Percentiles rank a stretch among this genome's conserved stretches.
Conservation (phyloP, 1,140 invertebrate species). For the Metaphire vulgaris region DNA sequence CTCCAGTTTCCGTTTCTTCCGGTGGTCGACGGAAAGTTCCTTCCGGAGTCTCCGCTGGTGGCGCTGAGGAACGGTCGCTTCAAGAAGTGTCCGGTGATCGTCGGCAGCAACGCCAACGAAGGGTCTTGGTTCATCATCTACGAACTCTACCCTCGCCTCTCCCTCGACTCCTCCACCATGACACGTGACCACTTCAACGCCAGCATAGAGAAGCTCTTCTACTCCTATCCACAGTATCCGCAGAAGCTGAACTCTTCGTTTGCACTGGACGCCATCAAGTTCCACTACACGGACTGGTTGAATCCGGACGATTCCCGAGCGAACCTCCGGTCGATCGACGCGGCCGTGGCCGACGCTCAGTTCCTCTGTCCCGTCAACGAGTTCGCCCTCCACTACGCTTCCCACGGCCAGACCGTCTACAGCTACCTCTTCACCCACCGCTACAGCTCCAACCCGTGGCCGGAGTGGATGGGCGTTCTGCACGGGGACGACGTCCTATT, state of each 20-base stretch:
- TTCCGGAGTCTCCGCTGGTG: slow-evolving; percentile 71
- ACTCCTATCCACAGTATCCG: slow-evolving; percentile 45
- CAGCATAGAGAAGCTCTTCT: slow-evolving; percentile 30
- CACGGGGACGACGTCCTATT: slow-evolving; percentile 90
- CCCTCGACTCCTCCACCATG: slow-evolving; percentile 47
- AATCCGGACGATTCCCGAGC: slow-evolving; percentile 69
- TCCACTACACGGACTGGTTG: slow-evolving; percentile 86
- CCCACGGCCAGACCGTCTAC: slow-evolving; percentile 68
- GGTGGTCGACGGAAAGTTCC: slow-evolving; percentile 79
- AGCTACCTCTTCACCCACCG: slow-evolving; percentile 92
- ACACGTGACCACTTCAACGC: slow-evolving; percentile 66
- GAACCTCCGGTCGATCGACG: slow-evolving; percentile 77
- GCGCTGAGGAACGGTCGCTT: slow-evolving; percentile 74
- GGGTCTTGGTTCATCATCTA: slow-evolving; percentile 85
- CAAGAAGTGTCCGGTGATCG: slow-evolving; percentile 86
- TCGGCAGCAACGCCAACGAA: slow-evolving; percentile 89
- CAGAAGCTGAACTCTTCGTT: slow-evolving; percentile 62
- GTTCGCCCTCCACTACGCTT: slow-evolving; percentile 78
- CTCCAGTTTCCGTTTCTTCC: slow-evolving; percentile 69
- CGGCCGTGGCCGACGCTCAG: slow-evolving; percentile 91
- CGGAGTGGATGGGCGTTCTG: slow-evolving; percentile 87
- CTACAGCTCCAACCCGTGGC: slow-evolving; percentile 69
- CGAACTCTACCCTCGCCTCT: slow-evolving; percentile 54
- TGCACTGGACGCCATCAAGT: slow-evolving; percentile 75
- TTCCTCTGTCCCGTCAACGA: slow-evolving; percentile 93